A percentile compares a stretch with the other conserved stretches of the same genome.
Evolutionary conservation across 2,888 invertebrate species (phyloP).

Genomic region (Drosophila nigricruria): DNA sequence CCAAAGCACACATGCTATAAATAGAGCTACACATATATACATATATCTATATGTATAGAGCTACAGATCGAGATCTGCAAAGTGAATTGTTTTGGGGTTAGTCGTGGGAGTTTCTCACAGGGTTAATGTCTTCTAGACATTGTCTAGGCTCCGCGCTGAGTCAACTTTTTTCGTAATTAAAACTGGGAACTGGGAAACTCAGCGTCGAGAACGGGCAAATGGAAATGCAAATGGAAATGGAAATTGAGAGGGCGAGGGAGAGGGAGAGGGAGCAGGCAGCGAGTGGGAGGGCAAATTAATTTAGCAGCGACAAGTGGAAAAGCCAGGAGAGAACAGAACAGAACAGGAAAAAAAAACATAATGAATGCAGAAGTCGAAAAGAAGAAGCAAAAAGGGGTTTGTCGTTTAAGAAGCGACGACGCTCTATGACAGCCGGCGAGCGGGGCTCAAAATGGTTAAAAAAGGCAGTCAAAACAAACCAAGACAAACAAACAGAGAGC

Average conservation of each 20-base stretch:
- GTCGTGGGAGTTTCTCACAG: conserved; percentile 76
- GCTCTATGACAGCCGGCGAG: conserved; percentile 51
- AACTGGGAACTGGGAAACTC: conserved; percentile 24
- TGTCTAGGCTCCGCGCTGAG: conserved; percentile 23
- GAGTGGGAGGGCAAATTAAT: conserved; percentile 54
- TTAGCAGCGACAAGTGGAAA: conserved; percentile 64
- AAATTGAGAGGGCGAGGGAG: neutral
- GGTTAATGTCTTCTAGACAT: conserved; percentile 57
- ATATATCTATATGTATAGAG: neutral
- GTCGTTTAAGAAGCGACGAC: conserved; percentile 30
- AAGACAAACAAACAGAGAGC: conserved; percentile 41
- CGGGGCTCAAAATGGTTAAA: conserved; percentile 37
- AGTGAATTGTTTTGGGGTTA: conserved; percentile 32
- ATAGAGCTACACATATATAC: neutral
- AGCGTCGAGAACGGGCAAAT: conserved; percentile 9
- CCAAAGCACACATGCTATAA: conserved; percentile 18
- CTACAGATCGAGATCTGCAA: conserved; percentile 38
- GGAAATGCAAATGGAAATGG: conserved; percentile 22
- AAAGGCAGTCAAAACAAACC: conserved; percentile 55
- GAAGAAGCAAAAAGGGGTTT: conserved; percentile 41
- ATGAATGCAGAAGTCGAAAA: conserved; percentile 53
- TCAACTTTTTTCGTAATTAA: conserved; percentile 66
- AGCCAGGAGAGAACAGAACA: conserved; percentile 20
- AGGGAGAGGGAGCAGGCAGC: neutral
- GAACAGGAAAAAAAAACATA: conserved; percentile 31